Percentiles rank a stretch among this genome's conserved stretches.
Evolutionary conservation across 2,113 vertebrate genomes (phyloP).

Genomic region (Neolamprologus brichardi): DNA sequence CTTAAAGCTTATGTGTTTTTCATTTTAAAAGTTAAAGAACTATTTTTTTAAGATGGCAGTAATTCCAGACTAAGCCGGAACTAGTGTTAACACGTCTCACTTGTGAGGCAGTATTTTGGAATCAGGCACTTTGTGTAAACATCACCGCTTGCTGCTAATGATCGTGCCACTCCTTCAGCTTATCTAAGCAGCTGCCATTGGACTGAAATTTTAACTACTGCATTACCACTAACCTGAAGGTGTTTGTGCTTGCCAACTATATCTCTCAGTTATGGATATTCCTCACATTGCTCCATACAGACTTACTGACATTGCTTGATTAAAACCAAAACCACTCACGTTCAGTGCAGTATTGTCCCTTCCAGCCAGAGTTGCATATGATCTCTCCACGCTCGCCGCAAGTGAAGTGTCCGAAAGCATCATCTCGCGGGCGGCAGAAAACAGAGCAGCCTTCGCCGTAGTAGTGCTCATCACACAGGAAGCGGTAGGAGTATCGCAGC

Average conservation of each 20-base stretch:
- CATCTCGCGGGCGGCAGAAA: slow-evolving; percentile 91
- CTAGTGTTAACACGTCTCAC: background rate
- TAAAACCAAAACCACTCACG: slow-evolving; percentile 74
- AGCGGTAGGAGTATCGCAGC: slow-evolving; percentile 95
- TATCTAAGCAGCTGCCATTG: background rate
- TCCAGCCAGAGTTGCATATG: slow-evolving; percentile 95
- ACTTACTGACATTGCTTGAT: background rate
- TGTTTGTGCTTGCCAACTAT: background rate
- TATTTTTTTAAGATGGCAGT: background rate
- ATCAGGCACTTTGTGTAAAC: background rate
- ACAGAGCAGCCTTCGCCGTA: slow-evolving; percentile 96
- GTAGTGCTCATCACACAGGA: slow-evolving; percentile 94
- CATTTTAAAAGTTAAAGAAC: background rate
- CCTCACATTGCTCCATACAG: background rate
- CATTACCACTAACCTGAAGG: background rate
- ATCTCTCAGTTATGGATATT: background rate
- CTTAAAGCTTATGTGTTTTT: background rate
- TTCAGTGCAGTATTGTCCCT: slow-evolving; percentile 94
- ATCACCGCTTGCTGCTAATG: background rate
- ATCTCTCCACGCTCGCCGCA: slow-evolving; percentile 95
- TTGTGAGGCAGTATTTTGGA: background rate
- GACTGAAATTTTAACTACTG: slow-evolving; percentile 1
- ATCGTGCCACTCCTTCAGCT: background rate
- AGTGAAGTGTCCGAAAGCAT: slow-evolving; percentile 95
- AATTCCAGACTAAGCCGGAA: background rate